phyloP scores from a whole-genome alignment of 37 sponge, comb jelly and placozoan species.

The Haliclona indistincta region DNA sequence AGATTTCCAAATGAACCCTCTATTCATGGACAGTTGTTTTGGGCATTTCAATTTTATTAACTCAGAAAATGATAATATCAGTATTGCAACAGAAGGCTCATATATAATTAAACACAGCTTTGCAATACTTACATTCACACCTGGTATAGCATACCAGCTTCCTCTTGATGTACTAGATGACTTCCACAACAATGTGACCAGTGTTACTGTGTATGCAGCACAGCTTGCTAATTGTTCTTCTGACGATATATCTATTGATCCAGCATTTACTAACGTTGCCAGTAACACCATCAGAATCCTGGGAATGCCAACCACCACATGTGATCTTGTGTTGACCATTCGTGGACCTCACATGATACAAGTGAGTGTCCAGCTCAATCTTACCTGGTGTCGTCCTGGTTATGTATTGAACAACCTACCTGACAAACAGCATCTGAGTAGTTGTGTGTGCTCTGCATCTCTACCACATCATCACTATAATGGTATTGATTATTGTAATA shows the following conservation, averaged over 20 bases:
- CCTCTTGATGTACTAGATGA: not conserved
- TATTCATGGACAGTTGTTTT: too few species aligned
- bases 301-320: not conserved
- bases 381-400: constrained; percentile 15
- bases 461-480: not conserved
- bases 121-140: too few species aligned
- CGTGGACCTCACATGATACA: not conserved
- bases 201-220: not conserved
- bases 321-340: not conserved
- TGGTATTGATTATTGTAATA: constrained; percentile 2
- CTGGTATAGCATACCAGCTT: not conserved
- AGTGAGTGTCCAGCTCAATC: not conserved
- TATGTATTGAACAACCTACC: not conserved
- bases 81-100: too few species aligned
- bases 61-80: too few species aligned
- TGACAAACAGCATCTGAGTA: not conserved
- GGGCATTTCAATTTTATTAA: too few species aligned
- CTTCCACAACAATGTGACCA: not conserved
- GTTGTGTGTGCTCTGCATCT: constrained; percentile 11
- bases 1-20: not conserved
- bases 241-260: not conserved
- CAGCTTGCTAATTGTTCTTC: not conserved
- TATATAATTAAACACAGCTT: too few species aligned
- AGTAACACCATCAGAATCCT: not conserved
- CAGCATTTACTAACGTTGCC: not conserved